Percentiles rank a stretch among this genome's conserved stretches.
phyloP scores from a whole-genome alignment of 2,888 invertebrate genomes.

The Tinea trinotella region DNA sequence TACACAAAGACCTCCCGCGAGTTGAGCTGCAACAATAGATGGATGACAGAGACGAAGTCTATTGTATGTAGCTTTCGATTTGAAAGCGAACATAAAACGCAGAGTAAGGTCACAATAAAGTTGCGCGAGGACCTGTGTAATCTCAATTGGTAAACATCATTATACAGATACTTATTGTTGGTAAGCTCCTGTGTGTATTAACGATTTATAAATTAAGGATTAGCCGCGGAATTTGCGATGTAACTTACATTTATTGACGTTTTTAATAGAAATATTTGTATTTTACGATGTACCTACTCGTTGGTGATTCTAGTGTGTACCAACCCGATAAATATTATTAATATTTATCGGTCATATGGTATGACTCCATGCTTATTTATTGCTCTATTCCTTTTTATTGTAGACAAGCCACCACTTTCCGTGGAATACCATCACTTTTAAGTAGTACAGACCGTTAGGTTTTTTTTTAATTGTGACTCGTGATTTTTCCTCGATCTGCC shows the following conservation, averaged over 20 bases:
- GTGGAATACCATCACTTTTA: too few species aligned
- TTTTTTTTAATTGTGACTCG: too few species aligned
- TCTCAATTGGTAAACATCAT: slow-evolving; percentile 6
- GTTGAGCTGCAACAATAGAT: slow-evolving; percentile 32
- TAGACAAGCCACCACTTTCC: too few species aligned
- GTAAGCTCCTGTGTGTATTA: background rate
- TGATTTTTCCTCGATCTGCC: too few species aligned
- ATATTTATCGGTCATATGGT: too few species aligned
- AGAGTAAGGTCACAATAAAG: background rate
- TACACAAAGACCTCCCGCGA: slow-evolving; percentile 53
- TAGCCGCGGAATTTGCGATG: background rate
- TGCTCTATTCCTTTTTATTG: too few species aligned
- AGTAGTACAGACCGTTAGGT: too few species aligned
- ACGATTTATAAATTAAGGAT: background rate
- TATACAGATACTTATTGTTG: background rate
- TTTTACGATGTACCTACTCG: too few species aligned
- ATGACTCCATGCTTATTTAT: too few species aligned
- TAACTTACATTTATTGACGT: background rate
- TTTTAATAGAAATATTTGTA: background rate
- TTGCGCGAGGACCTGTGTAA: slow-evolving; percentile 7
- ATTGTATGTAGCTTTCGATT: background rate
- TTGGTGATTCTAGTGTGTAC: too few species aligned
- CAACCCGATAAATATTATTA: too few species aligned
- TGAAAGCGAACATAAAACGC: slow-evolving; percentile 10
- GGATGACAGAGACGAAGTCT: slow-evolving; percentile 18